Conservation (phyloP, 2,888 invertebrate species). For the Resseliella maxima region DNA sequence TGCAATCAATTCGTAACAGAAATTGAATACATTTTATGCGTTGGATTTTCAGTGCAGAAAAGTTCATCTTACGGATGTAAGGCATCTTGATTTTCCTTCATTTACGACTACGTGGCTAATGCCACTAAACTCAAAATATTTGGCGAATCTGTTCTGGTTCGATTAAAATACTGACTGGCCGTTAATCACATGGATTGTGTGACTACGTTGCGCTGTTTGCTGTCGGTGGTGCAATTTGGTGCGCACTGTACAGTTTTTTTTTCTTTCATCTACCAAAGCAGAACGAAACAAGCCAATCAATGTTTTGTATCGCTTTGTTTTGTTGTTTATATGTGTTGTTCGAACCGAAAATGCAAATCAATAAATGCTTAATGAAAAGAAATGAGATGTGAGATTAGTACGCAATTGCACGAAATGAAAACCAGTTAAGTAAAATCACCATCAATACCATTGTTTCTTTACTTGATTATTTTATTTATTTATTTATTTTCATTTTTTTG, state of each 20-base stretch:
- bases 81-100: too few species aligned
- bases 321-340: neutral
- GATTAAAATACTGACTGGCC: neutral
- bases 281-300: conserved; percentile 30
- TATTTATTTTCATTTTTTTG: neutral
- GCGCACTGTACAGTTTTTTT: too few species aligned
- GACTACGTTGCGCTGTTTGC: neutral
- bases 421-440: conserved; percentile 50
- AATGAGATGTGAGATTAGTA: conserved; percentile 48
- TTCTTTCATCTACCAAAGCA: conserved; percentile 47
- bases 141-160: conserved; percentile 5
- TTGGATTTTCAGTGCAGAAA: too few species aligned
- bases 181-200: neutral
- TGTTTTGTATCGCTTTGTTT: neutral
- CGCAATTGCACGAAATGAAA: conserved; percentile 4
- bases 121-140: neutral
- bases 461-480: neutral
- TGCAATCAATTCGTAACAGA: too few species aligned
- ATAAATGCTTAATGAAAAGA: conserved; percentile 34
- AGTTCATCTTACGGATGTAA: too few species aligned
- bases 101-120: too few species aligned
- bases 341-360: conserved; percentile 3
- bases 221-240: neutral
- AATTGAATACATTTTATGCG: too few species aligned
- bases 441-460: conserved; percentile 26